phyloP scores from a whole-genome alignment of 2,888 invertebrate genomes.

The Adela reaumurella region DNA sequence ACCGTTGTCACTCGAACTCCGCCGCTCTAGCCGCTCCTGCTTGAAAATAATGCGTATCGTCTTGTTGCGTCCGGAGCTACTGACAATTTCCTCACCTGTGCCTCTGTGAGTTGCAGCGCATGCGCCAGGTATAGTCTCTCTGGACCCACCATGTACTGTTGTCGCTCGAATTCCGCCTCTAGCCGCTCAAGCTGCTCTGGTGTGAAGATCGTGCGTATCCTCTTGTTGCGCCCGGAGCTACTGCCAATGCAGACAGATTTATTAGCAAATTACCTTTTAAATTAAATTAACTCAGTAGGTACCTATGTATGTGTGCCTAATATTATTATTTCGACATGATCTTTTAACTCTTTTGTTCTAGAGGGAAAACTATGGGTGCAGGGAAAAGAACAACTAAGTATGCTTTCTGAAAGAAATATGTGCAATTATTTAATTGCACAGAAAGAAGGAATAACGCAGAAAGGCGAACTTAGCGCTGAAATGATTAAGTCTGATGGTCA shows the following conservation, averaged over 20 bases:
- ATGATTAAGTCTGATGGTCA: no score
- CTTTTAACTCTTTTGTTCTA: no score
- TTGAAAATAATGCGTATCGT: conserved; percentile 95
- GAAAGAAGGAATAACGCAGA: no score
- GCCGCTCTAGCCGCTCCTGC: conserved; percentile 92
- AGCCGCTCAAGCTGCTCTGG: conserved; percentile 92
- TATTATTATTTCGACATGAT: no score
- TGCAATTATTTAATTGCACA: no score
- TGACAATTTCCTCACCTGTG: conserved; percentile 72
- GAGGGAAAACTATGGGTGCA: no score
- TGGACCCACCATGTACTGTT: conserved; percentile 98
- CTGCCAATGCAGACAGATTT: conserved; percentile 4
- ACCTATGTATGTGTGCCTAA: no score
- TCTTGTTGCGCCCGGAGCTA: conserved; percentile 67
- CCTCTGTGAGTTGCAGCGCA: conserved; percentile 81
- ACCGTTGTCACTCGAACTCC: conserved; percentile 94
- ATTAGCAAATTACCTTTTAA: neutral
- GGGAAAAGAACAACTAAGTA: no score
- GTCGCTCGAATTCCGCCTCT: conserved; percentile 92
- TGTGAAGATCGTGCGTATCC: conserved; percentile 94
- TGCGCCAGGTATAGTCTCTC: conserved; percentile 90
- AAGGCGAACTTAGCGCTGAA: no score
- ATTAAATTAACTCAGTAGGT: no score
- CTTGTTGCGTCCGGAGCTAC: conserved; percentile 68
- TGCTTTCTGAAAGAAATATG: no score